These are phyloP conservation scores for Physocephala rufipes DNA, from an alignment of 2,888 invertebrate species.

Conservation along the genomic window DNA sequence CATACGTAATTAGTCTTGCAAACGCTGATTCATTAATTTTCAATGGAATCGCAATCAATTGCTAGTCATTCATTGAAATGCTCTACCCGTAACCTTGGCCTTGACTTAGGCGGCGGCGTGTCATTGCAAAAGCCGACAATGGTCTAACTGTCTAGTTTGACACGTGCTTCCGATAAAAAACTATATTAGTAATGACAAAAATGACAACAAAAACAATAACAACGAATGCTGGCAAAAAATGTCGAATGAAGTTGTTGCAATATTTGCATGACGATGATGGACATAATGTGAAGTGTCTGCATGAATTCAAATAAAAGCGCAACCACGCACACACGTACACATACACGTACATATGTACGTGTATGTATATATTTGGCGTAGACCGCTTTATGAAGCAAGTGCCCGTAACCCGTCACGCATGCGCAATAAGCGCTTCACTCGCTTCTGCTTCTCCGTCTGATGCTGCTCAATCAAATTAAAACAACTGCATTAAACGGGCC, in stretches of 20 bases:
- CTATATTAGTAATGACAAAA: slow-evolving; percentile 32
- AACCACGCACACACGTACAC: background rate
- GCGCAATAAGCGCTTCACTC: slow-evolving; percentile 3
- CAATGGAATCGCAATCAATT: slow-evolving; percentile 2
- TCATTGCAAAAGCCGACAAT: slow-evolving; percentile 22
- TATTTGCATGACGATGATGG: slow-evolving; percentile 16
- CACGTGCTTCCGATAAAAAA: slow-evolving; percentile 62
- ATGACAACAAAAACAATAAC: slow-evolving; percentile 11
- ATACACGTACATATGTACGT: background rate
- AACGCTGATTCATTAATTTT: slow-evolving; percentile 11
- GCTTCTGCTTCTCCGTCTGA: background rate
- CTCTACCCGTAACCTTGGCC: slow-evolving; percentile 35
- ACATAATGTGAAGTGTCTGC: background rate
- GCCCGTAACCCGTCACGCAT: slow-evolving; percentile 14
- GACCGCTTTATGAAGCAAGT: too few species aligned
- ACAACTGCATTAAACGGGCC: too few species aligned
- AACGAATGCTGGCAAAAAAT: background rate
- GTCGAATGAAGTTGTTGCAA: background rate
- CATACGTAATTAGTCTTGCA: slow-evolving; percentile 1
- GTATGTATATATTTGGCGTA: background rate
- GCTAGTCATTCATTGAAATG: slow-evolving; percentile 6
- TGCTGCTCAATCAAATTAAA: background rate
- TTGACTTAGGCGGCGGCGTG: slow-evolving; percentile 35
- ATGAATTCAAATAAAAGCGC: slow-evolving; percentile 3
- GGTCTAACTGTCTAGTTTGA: slow-evolving; percentile 52